A percentile compares a stretch with the other conserved stretches of the same genome.
Conservation (phyloP, 37 sponge, comb jelly and placozoan species). For the Lycopodina hypogea region DNA sequence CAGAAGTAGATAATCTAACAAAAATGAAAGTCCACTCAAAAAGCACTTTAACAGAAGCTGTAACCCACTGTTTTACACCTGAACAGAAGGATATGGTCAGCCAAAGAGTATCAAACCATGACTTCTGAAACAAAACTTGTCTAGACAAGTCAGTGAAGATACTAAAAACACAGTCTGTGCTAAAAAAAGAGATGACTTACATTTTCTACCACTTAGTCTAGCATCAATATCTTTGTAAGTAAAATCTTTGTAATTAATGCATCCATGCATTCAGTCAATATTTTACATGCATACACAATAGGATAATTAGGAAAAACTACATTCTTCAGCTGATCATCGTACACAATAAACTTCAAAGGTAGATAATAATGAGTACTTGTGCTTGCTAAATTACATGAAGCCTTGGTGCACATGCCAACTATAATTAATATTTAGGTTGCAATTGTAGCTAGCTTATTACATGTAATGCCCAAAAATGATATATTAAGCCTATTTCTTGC, state of each 20-base stretch:
- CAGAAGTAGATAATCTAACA: not conserved
- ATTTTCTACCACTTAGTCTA: not conserved
- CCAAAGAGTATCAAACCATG: not conserved
- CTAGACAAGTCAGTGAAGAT: constrained; percentile 6
- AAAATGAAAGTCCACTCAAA: not conserved
- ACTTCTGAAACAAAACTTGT: not conserved
- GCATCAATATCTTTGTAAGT: not conserved
- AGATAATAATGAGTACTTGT: not conserved
- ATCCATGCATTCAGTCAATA: not conserved
- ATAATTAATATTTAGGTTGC: not conserved
- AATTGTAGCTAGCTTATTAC: not conserved
- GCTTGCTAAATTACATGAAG: too few relatives aligned
- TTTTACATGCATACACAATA: not conserved
- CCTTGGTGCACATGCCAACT: not conserved
- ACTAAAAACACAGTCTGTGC: not conserved
- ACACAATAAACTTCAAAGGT: not conserved
- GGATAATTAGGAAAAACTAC: not conserved
- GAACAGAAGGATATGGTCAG: not conserved
- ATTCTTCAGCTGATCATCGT: not conserved
- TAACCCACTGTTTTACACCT: not conserved
- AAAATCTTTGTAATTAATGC: not conserved
- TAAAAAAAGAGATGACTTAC: not conserved
- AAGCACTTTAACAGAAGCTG: not conserved
- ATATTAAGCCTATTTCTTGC: not conserved
- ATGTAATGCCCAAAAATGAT: not conserved